Base-by-base conservation (phyloP, 2,113 vertebrate species). In the Carassius carassius region DNA sequence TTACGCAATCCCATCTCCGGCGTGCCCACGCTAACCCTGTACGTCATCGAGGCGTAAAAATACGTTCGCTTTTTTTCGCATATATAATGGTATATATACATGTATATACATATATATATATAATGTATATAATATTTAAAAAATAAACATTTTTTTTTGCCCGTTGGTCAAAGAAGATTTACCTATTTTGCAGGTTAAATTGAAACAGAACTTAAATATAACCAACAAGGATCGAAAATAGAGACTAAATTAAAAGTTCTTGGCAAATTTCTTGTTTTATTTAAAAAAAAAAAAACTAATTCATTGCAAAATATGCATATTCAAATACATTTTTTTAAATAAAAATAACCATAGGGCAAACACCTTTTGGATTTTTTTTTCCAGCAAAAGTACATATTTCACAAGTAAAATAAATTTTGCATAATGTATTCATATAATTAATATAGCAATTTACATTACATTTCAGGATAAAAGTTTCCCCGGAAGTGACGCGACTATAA, bases 401-500 rank as follows among this genome's bases (percentile, higher is more conserved):
- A 41, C 41, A 41, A 41, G 8, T 41, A 41, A 7, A 41, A 41
- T 9, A 37, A 37, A 37, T 37, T 1, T 37, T 29, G 29, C 29
- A 29, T 29, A 29, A 41, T 11, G 41, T 10, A 44, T 44, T 2
- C 2, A 32, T 65, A 67, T 65, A 65, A 65, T 29, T 14, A n/a
- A 60, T 29, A 65, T 63, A 14, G 7, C 16, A 21, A 32, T 44
- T n/a, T 81, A 32, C 54, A 82, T 2, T 17, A 32, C 17, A 56
- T n/a, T 5, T 0, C n/a, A 51, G 5, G 35, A 65, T 49, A 70
- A 69, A 81, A 70, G 79, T 81, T 44, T 37, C 19, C 6, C 11
- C 81, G 92, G 93, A 94, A 88, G 82, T 94, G 65, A 89, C 90
- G 88, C 0, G 0, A 0, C 0, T 1, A 0, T 44, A 84, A 65